Evolutionary conservation across 2,888 invertebrate species (phyloP).

Genomic region (Prosopocoilus inquinatus): DNA sequence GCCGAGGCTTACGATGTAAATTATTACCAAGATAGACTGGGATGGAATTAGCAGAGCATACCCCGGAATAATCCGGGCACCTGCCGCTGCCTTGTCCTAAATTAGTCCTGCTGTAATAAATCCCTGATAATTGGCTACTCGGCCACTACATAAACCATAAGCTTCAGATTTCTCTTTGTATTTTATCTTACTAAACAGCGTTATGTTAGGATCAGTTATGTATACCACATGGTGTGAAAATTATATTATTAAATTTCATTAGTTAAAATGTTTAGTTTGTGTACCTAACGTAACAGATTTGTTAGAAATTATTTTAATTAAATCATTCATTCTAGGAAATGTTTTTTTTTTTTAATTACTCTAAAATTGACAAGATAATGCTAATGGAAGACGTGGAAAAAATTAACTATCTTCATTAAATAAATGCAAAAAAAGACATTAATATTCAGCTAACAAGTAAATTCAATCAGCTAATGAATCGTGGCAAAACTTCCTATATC

Average conservation of each 20-base stretch:
- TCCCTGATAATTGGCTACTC: conserved; percentile 49
- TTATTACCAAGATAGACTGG: conserved; percentile 22
- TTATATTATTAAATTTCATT: not conserved
- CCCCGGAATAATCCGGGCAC: conserved; percentile 44
- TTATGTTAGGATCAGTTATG: conserved; percentile 9
- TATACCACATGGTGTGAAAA: not conserved
- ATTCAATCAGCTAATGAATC: conserved; percentile 36
- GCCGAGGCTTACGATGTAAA: conserved; percentile 11
- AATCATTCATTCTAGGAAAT: no score
- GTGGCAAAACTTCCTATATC: conserved; percentile 31
- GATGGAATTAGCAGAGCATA: conserved; percentile 41
- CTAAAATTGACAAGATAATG: no score
- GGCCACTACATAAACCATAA: conserved; percentile 45
- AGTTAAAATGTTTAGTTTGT: conserved; percentile 17
- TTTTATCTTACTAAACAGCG: conserved; percentile 18
- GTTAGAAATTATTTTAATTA: no score
- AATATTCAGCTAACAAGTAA: conserved; percentile 14
- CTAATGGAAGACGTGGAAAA: no score
- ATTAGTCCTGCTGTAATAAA: conserved; percentile 48
- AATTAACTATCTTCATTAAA: not conserved
- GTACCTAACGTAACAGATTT: no score
- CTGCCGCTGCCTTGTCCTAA: conserved; percentile 46
- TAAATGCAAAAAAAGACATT: not conserved
- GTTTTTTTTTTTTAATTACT: no score
- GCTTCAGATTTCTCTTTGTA: conserved; percentile 41